Conservation (phyloP, 2,888 invertebrate species). For the Cerceris rybyensis region DNA sequence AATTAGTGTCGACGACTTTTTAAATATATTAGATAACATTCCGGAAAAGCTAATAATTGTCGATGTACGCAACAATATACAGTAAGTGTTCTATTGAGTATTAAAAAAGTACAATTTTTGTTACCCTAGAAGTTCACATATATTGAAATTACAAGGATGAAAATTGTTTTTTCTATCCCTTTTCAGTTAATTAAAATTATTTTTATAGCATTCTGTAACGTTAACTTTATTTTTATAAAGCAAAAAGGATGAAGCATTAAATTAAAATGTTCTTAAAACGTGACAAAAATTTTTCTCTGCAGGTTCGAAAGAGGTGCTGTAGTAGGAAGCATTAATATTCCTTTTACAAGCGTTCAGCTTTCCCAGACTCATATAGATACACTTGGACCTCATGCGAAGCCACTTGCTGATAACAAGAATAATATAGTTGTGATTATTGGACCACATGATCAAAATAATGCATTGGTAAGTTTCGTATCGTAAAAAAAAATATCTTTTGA, state of each 20-base stretch:
- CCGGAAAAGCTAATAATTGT: conserved; percentile 85
- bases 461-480: conserved; percentile 84
- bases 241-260: no score
- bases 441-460: conserved; percentile 89
- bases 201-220: no score
- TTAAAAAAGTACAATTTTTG: background rate
- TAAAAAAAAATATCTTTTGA: background rate
- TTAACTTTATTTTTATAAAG: no score
- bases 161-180: no score
- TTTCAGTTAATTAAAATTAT: no score
- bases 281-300: conserved; percentile 47
- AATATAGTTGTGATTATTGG: conserved; percentile 91
- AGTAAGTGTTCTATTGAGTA: conserved; percentile 81
- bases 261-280: conserved; percentile 27
- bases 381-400: conserved; percentile 85
- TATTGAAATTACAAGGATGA: no score
- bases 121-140: no score
- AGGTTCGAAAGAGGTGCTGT: conserved; percentile 92
- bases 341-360: conserved; percentile 90
- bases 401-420: conserved; percentile 85
- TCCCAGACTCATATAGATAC: conserved; percentile 88
- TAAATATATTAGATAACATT: conserved; percentile 87
- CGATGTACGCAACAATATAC: conserved; percentile 87
- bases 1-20: conserved; percentile 93
- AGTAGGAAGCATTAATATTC: conserved; percentile 93